phyloP scores from a whole-genome alignment of 2,113 vertebrate genomes.

The Nycticorax nycticorax region DNA sequence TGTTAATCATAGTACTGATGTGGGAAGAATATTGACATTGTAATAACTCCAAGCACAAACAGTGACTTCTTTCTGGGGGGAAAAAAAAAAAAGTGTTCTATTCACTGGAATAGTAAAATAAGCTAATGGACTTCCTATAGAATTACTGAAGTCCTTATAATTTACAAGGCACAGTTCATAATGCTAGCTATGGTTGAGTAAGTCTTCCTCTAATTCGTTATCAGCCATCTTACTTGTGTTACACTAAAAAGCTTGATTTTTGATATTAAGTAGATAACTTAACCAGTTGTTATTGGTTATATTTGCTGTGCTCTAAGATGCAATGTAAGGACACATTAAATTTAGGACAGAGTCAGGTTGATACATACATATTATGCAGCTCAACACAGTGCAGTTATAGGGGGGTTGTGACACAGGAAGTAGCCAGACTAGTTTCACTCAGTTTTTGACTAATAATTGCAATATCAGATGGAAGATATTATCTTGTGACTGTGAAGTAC shows the following conservation, averaged over 20 bases:
- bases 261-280: background rate
- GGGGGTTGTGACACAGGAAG: background rate
- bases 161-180: background rate
- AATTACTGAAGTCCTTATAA: background rate
- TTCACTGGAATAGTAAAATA: background rate
- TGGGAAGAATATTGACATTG: conserved; percentile 39
- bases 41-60: background rate
- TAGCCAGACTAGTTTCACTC: background rate
- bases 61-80: background rate
- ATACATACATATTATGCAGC: background rate
- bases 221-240: background rate
- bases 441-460: background rate
- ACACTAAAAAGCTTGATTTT: background rate
- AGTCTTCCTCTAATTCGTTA: background rate
- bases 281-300: background rate
- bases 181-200: background rate
- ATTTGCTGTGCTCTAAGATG: background rate
- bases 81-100: background rate
- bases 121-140: background rate
- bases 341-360: background rate
- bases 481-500: background rate
- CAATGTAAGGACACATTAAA: background rate
- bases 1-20: conserved; percentile 12
- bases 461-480: background rate
- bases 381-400: background rate